Base-by-base conservation (phyloP, 2,797 vertebrate species). In the Phataginus tricuspis region DNA sequence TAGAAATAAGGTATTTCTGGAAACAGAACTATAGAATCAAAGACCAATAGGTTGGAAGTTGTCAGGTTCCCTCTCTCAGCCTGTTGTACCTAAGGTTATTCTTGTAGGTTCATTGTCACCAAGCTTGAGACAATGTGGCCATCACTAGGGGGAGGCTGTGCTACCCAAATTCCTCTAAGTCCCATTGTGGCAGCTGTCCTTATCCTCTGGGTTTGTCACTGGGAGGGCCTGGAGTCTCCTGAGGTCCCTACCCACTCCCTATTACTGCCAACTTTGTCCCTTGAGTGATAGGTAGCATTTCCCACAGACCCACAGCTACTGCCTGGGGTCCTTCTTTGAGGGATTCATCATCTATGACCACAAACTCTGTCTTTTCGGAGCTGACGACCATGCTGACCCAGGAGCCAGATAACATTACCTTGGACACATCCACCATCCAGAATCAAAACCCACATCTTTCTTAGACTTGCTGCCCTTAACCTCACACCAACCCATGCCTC, bases 1-100 rank as follows among this genome's bases (percentile, higher is more conserved):
- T 74, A 94, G 31, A 90, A 85, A 57, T 53, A 80, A 89, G 87
- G 39, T 79, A 77, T 69, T 74, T 45, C 61, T 53, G 55, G 91
- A 34, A n/a, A 37, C 49, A 59, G 31, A 75, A 55, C 64, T 86
- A 13, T 55, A 74, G 37, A 55, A 82, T 75, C 61, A 78, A 94
- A 89, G 51, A 82, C 23, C n/a, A 95, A 78, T 19, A 37, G 25
- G 45, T 42, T 61, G 10, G 15, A 91, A 71, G 39, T 79, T 68
- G 13, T 45, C 88, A 34, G 39, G 29, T 78, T 95, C 15, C 27
- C 39, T 91, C 72, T 72, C 34, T 59, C 31, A 88, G 69, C 15
- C 42, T 29, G 66, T 66, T 93, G 74, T 68, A 77, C 31, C 12
- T 55, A 53, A 31, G 15, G 31, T 78, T 92, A 77, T 77, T 34